Base-by-base conservation (phyloP, 1,140 invertebrate species). In the Zaprionus ghesquierei region DNA sequence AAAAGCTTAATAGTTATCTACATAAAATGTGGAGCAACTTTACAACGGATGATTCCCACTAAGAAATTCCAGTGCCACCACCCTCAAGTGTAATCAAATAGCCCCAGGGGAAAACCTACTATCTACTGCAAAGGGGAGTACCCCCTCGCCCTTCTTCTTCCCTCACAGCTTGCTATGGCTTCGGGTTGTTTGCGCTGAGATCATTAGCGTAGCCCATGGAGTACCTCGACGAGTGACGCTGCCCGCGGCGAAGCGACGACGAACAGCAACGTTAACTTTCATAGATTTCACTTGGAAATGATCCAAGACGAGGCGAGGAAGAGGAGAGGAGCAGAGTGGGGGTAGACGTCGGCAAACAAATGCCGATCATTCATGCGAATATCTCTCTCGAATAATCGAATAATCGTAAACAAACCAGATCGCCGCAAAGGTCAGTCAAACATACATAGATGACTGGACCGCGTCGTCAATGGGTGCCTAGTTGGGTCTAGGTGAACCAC, bases 401-500 rank as follows among this genome's bases (percentile, higher is more conserved):
- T 18, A 60, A 73, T 58, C 44, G 41, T 50, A 71, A 69, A 62
- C 76, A 82, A 87, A 89, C 77, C 72, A 89, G 84, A 89, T 89
- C 84, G 53, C 79, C 49, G 66, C 84, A 89, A 89, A 89, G 84
- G 84, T 89, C 84, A 66, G 38, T 49, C 49, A 25, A 46, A 49
- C 23, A 55, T 56, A 56, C 22, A 50, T 74, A 74, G 77, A 85
- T 64, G 68, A 78, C 33, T 78, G 70, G 56, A 66, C 31, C 56
- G 66, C 63, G 63, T 82, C 69, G 63, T 87, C 69, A 89, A 89
- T 75, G 69, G 71, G 55, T 75, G 63, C 35, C 64, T 79, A 90
- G 86, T 89, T 90, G 86, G 86, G 86, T 90, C 86, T 90, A 90
- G 86, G 86, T 61, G 79, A 90, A 90, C 86, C 81, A 90, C 79